A percentile compares a stretch with the other conserved stretches of the same genome.
phyloP scores from a whole-genome alignment of 2,888 invertebrate species.

The Cheiracanthium punctorium region DNA sequence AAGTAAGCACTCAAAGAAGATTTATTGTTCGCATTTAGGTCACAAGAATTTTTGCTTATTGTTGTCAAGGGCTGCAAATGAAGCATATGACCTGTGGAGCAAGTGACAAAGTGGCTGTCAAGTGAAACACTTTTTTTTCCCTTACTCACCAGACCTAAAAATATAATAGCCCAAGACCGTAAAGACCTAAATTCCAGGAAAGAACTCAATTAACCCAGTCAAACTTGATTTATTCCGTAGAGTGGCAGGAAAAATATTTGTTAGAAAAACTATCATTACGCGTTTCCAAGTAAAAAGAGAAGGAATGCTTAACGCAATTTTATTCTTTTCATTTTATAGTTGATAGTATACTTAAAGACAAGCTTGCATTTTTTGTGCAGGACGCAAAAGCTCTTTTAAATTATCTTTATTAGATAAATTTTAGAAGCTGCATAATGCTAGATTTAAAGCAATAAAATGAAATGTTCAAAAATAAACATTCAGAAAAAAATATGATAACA shows the following conservation, averaged over 20 bases:
- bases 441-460: too few relatives aligned
- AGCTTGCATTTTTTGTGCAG: too few relatives aligned
- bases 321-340: neutral
- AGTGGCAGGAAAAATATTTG: neutral
- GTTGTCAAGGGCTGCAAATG: slow-evolving; percentile 3
- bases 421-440: too few relatives aligned
- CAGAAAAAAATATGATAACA: too few relatives aligned
- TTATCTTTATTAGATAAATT: too few relatives aligned
- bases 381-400: too few relatives aligned
- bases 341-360: too few relatives aligned
- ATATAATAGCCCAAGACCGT: neutral
- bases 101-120: slow-evolving; percentile 4
- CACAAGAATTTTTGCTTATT: slow-evolving; percentile 3
- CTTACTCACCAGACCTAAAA: slow-evolving; percentile 2
- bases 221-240: neutral
- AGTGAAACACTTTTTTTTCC: neutral
- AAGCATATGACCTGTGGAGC: slow-evolving; percentile 1
- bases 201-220: slow-evolving; percentile 13
- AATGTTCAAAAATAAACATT: too few relatives aligned
- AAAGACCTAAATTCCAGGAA: slow-evolving; percentile 11
- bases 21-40: neutral
- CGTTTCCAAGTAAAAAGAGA: neutral
- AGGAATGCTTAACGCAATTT: neutral
- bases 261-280: neutral
- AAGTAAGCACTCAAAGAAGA: neutral